phyloP scores from a whole-genome alignment of 2,888 invertebrate genomes.

The Agrilus cyanescens region DNA sequence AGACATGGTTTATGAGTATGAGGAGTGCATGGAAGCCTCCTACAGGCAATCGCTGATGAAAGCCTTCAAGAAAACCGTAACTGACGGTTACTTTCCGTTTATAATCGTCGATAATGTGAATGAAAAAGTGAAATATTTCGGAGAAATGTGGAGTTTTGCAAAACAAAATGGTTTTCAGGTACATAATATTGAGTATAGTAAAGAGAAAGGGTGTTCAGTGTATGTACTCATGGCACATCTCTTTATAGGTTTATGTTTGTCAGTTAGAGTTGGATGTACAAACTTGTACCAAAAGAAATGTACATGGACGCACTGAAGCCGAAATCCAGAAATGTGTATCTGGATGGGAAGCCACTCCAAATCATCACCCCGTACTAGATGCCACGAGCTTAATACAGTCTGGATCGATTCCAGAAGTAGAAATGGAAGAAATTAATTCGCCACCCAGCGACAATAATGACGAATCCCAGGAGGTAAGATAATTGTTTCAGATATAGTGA shows the following conservation, averaged over 20 bases:
- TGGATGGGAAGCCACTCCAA: constrained; percentile 68
- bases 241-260: constrained; percentile 72
- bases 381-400: constrained; percentile 73
- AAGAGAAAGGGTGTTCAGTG: background rate
- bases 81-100: constrained; percentile 84
- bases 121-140: constrained; percentile 67
- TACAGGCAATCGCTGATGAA: constrained; percentile 75
- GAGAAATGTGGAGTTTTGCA: constrained; percentile 80
- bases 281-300: constrained; percentile 70
- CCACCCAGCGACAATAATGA: constrained; percentile 35
- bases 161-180: constrained; percentile 80
- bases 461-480: constrained; percentile 19
- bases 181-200: constrained; percentile 13
- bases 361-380: constrained; percentile 72
- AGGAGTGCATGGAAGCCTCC: constrained; percentile 66
- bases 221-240: background rate
- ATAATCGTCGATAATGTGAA: constrained; percentile 89
- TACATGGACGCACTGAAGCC: constrained; percentile 64
- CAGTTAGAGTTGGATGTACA: constrained; percentile 75
- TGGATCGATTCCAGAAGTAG: constrained; percentile 69
- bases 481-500: background rate
- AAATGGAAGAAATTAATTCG: constrained; percentile 54
- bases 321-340: constrained; percentile 65
- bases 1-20: constrained; percentile 82
- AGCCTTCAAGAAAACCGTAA: constrained; percentile 81